Evolutionary conservation across 2,797 vertebrate genomes (phyloP).

Genomic region (Periparus ater): DNA sequence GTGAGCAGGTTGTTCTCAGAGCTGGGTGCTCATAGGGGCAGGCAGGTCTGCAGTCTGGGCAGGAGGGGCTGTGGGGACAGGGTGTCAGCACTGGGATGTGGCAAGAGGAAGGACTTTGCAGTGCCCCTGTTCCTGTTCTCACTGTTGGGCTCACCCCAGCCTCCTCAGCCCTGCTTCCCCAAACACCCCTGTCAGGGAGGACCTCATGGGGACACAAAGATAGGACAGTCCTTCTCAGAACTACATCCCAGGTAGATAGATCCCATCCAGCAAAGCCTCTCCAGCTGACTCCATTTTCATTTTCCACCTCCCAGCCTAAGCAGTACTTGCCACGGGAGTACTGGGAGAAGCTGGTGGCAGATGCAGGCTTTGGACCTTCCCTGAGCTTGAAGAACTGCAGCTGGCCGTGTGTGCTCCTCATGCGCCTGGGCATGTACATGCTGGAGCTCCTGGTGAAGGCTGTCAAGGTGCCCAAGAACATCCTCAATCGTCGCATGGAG

Average conservation of each 20-base stretch:
- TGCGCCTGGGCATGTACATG: conserved; percentile 87
- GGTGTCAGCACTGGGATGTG: not conserved
- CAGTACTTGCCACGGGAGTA: conserved; percentile 82
- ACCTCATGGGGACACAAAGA: not conserved
- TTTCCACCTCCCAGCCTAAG: conserved; percentile 59
- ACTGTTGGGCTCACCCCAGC: not conserved
- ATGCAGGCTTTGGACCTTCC: conserved; percentile 73
- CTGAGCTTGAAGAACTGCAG: conserved; percentile 64
- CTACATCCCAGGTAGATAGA: not conserved
- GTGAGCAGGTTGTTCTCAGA: not conserved
- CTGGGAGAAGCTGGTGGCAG: conserved; percentile 82
- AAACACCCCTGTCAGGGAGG: not conserved
- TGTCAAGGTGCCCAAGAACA: conserved; percentile 81
- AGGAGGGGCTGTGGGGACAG: not conserved
- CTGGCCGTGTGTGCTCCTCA: conserved; percentile 81
- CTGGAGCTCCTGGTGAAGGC: conserved; percentile 87
- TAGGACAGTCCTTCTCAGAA: not conserved
- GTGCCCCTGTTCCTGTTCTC: not conserved
- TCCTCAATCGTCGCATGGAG: conserved; percentile 64
- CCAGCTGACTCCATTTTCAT: not conserved
- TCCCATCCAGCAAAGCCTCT: not conserved
- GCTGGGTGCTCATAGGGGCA: not conserved
- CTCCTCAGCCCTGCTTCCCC: not conserved
- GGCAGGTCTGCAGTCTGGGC: not conserved
- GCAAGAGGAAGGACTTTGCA: not conserved